Evolutionary conservation across 2,888 invertebrate species (phyloP).

Genomic region (Homarus gammarus): DNA sequence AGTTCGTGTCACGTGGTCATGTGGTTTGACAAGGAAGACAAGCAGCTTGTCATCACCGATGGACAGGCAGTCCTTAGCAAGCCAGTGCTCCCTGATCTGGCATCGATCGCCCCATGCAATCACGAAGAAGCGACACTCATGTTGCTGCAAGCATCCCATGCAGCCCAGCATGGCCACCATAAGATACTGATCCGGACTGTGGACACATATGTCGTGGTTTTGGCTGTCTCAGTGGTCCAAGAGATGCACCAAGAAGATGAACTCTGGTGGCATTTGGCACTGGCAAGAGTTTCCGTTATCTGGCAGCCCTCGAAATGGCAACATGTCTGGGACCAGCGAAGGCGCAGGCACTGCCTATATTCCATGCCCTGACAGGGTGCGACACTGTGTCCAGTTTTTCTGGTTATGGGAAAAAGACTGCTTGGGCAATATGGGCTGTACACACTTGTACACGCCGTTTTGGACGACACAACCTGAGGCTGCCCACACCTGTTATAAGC

Average conservation of each 20-base stretch:
- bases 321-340: background rate
- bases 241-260: background rate
- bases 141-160: no score
- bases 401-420: conserved; percentile 65
- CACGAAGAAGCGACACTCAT: no score
- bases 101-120: no score
- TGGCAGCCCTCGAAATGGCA: conserved; percentile 35
- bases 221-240: conserved; percentile 1
- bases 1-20: no score
- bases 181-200: no score
- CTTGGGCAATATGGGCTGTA: conserved; percentile 50
- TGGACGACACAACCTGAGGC: conserved; percentile 24
- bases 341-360: conserved; percentile 63
- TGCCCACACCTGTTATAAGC: conserved; percentile 32
- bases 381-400: conserved; percentile 67
- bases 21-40: no score
- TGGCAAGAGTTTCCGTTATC: background rate
- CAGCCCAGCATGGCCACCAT: no score
- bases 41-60: no score
- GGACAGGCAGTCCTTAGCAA: no score
- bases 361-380: conserved; percentile 69
- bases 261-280: background rate
- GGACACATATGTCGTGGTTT: no score
- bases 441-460: conserved; percentile 16
- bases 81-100: no score